Evolutionary conservation across 2,888 invertebrate genomes (phyloP).

Genomic region (Polia nebulosa): DNA sequence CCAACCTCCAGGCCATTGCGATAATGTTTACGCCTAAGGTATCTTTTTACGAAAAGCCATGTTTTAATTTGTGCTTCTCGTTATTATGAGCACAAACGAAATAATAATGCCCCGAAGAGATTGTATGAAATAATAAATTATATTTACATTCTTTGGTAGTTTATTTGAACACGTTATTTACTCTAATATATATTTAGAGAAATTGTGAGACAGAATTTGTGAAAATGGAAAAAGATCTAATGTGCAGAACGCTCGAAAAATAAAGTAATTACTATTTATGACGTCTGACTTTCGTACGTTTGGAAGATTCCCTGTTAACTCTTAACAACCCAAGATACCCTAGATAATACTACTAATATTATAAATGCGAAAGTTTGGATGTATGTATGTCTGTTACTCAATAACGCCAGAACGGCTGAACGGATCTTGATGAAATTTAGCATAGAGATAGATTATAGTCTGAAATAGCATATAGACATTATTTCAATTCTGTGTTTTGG

Average conservation of each 20-base stretch:
- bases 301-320: neutral
- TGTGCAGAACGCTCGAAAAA: neutral
- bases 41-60: neutral
- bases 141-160: constrained; percentile 22
- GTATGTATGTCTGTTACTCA: too few relatives aligned
- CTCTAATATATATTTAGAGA: neutral
- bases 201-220: neutral
- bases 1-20: neutral
- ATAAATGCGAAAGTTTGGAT: too few relatives aligned
- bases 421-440: too few relatives aligned
- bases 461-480: too few relatives aligned
- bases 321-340: too few relatives aligned
- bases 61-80: constrained; percentile 24
- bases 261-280: neutral
- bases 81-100: constrained; percentile 33
- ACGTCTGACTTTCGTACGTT: neutral
- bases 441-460: too few relatives aligned
- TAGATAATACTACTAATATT: too few relatives aligned
- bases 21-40: neutral
- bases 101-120: constrained; percentile 31
- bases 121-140: constrained; percentile 27
- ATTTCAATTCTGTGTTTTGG: too few relatives aligned
- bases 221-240: neutral
- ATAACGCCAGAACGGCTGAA: too few relatives aligned
- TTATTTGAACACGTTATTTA: constrained; percentile 5